Percentiles rank a stretch among this genome's conserved stretches.
phyloP scores from a whole-genome alignment of 2,888 invertebrate genomes.

The Hemithea aestivaria region DNA sequence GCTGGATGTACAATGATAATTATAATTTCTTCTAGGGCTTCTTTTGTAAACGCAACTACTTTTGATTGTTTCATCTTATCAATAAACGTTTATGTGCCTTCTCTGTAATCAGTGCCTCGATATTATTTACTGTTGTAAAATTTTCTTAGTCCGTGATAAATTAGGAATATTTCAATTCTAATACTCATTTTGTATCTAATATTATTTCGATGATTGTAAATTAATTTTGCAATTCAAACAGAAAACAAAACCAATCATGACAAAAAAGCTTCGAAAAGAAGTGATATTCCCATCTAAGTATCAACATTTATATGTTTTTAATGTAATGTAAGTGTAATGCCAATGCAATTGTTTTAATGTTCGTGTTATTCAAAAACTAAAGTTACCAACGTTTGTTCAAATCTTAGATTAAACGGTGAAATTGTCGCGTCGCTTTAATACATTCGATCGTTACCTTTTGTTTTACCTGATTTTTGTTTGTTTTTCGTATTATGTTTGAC shows the following conservation, averaged over 20 bases:
- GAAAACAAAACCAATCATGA: constrained; percentile 27
- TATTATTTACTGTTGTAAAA: constrained; percentile 12
- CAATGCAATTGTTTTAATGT: constrained; percentile 44
- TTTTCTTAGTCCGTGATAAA: constrained; percentile 6
- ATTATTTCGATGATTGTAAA: neutral
- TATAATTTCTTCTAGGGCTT: constrained; percentile 39
- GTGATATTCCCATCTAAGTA: neutral
- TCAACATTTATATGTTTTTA: neutral
- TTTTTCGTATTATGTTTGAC: constrained; percentile 55
- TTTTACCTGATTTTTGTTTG: constrained; percentile 68
- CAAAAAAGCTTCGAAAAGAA: neutral
- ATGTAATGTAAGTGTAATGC: constrained; percentile 20
- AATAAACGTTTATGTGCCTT: constrained; percentile 1
- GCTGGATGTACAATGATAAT: constrained; percentile 52
- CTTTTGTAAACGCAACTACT: constrained; percentile 25
- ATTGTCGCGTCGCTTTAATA: constrained; percentile 68
- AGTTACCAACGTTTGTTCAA: constrained; percentile 77
- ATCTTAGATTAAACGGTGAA: constrained; percentile 58
- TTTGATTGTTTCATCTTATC: constrained; percentile 10
- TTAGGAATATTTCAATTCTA: constrained; percentile 13
- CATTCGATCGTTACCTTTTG: constrained; percentile 72
- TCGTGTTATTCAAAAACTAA: constrained; percentile 56
- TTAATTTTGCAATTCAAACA: neutral
- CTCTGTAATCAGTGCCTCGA: constrained; percentile 10
- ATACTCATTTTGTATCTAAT: constrained; percentile 29